A percentile compares a stretch with the other conserved stretches of the same genome.
phyloP scores from a whole-genome alignment of 2,113 vertebrate genomes.

The Trematomus loennbergii region DNA sequence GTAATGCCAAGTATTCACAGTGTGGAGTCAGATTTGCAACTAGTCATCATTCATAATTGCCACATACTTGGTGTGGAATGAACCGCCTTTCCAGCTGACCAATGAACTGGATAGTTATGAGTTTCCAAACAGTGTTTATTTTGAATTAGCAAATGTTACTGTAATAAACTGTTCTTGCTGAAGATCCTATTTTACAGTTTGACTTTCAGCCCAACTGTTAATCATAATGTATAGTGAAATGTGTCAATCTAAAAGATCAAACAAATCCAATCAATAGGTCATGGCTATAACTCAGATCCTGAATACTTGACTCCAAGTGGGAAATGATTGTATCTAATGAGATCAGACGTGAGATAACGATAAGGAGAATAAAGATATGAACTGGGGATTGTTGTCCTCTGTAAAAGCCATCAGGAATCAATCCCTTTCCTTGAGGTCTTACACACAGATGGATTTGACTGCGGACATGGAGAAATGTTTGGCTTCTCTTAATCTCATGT shows the following conservation, averaged over 20 bases:
- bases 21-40: conserved; percentile 1
- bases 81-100: conserved; percentile 19
- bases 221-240: no score
- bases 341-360: conserved; percentile 1
- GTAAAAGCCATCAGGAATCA: conserved; percentile 26
- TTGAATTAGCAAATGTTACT: no score
- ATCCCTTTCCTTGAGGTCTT: not conserved
- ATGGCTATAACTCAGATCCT: not conserved
- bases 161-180: no score
- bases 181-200: no score
- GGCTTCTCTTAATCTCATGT: not conserved
- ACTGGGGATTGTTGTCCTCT: conserved; percentile 2
- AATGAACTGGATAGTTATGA: not conserved
- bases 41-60: conserved; percentile 17
- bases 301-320: not conserved
- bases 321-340: not conserved
- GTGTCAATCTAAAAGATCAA: no score
- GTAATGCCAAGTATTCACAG: conserved; percentile 27
- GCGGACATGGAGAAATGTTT: conserved; percentile 15
- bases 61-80: not conserved
- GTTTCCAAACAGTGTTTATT: not conserved
- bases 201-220: no score
- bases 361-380: conserved; percentile 7
- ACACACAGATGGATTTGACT: not conserved
- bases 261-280: not conserved